Evolutionary conservation across 2,888 invertebrate species (phyloP).

Genomic region (Dynastes hyllus): DNA sequence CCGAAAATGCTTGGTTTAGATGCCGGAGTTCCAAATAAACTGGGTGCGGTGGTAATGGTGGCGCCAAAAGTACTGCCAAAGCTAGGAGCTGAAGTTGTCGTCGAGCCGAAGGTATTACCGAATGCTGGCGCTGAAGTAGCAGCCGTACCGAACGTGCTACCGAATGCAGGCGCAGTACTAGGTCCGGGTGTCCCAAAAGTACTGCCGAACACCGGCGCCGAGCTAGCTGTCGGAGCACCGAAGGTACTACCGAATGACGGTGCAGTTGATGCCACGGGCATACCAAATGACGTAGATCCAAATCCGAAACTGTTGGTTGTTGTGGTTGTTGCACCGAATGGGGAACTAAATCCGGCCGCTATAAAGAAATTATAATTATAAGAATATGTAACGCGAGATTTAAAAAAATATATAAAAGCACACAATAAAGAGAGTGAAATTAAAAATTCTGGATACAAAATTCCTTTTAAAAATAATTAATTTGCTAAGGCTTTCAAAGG

Average conservation of each 20-base stretch:
- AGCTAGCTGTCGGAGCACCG: conserved; percentile 55
- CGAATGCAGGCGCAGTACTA: conserved; percentile 70
- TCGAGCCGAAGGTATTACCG: conserved; percentile 68
- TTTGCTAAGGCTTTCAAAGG: too few relatives aligned
- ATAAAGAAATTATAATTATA: conserved; percentile 29
- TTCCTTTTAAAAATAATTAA: too few relatives aligned
- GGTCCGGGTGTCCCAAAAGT: conserved; percentile 70
- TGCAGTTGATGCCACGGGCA: conserved; percentile 58
- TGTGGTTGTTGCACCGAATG: conserved; percentile 69
- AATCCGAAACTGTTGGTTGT: conserved; percentile 72
- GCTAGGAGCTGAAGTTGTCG: conserved; percentile 60
- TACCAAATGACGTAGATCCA: conserved; percentile 67
- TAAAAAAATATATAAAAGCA: too few relatives aligned
- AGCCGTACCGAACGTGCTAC: conserved; percentile 69
- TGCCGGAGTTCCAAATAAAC: conserved; percentile 51
- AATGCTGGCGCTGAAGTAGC: conserved; percentile 67
- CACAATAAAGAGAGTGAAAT: too few relatives aligned
- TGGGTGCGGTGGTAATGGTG: conserved; percentile 58
- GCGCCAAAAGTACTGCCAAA: conserved; percentile 62
- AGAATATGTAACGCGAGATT: not conserved
- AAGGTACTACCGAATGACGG: conserved; percentile 61
- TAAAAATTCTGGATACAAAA: too few relatives aligned
- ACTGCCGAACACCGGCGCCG: conserved; percentile 53
- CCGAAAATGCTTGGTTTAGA: conserved; percentile 73
- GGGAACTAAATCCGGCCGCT: conserved; percentile 71